These are phyloP conservation scores for Liolophura sinensis DNA, from an alignment of 1,140 invertebrate genomes.

Conservation along the genomic window DNA sequence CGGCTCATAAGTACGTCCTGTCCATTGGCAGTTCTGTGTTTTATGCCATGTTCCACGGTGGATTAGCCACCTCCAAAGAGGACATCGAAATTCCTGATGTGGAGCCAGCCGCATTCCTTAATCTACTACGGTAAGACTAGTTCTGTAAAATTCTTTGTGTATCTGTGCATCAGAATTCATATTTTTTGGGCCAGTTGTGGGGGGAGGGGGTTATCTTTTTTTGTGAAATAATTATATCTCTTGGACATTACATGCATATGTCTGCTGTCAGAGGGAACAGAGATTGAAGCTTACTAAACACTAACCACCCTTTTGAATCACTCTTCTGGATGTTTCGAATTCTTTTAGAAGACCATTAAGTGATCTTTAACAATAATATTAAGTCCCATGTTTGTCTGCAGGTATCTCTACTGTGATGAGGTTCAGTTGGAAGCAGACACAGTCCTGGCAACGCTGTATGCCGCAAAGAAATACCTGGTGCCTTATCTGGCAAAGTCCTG, in stretches of 20 bases:
- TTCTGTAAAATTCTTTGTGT: not conserved
- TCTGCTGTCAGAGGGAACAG: no score
- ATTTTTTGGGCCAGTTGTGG: no score
- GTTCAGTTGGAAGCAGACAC: conserved; percentile 80
- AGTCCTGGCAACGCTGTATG: conserved; percentile 83
- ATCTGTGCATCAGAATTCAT: no score
- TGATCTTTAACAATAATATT: not conserved
- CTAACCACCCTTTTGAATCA: no score
- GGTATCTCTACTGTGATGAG: conserved; percentile 96
- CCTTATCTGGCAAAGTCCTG: conserved; percentile 80
- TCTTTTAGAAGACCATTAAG: no score
- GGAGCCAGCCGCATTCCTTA: conserved; percentile 71
- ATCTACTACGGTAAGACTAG: conserved; percentile 63
- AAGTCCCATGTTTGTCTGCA: conserved; percentile 54
- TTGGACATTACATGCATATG: no score
- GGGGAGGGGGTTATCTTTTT: no score
- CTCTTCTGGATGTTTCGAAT: no score
- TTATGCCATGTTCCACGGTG: conserved; percentile 86
- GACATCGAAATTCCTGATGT: conserved; percentile 80
- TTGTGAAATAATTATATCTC: no score
- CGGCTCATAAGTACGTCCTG: conserved; percentile 83
- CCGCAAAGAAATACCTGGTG: conserved; percentile 86
- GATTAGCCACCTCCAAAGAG: conserved; percentile 69
- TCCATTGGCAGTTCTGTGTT: conserved; percentile 83
- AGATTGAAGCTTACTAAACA: no score